Evolutionary conservation across 2,797 vertebrate species (phyloP), one percentile per base, ranked within the genome.

Genomic region (Leucoraja ocellata): DNA sequence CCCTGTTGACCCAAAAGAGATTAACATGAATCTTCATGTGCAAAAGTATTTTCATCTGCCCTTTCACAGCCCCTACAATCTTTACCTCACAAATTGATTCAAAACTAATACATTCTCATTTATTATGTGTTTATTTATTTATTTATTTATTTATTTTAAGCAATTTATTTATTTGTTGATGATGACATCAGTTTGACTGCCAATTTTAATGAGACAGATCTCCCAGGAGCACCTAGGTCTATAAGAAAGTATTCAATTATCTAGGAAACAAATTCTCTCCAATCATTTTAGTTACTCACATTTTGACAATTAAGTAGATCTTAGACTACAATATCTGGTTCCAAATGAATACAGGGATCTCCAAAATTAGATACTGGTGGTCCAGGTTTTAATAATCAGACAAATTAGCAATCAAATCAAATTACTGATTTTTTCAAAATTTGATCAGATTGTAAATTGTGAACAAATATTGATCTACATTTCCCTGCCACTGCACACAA

Each of bases 401-500:
- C 23, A 77, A 77, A 77, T 77, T 77, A 11, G 76, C 76, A 77
- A 77, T 77, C 2, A 7, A 77, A 77, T n/a, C 76, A 32, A 77
- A 0, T 4, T 28, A 77, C 28, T 1, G 1, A 32, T 10, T 10
- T 77, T 32, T 9, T 9, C 0, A 0, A 21, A 25, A 0, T n/a
- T 9, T 1, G 11, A n/a, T n/a, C 76, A 77, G 71, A 25, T 6
- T 74, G 21, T 74, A 74, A 46, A 77, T 6, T 10, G 28, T 77
- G 2, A 77, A 77, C 18, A 68, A 68, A 68, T 14, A 68, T 68
- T 68, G 65, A 18, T 18, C 18, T 18, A 14, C 14, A 68, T 68
- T 68, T 68, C 46, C 46, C 46, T 46, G 46, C 46, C 39, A 3
- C 46, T 4, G 46, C 46, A 2, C 46, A 46, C 46, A 3, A 46